These are phyloP conservation scores for Drosophila sucinea DNA, from an alignment of 1,140 invertebrate species.

Conservation along the genomic window DNA sequence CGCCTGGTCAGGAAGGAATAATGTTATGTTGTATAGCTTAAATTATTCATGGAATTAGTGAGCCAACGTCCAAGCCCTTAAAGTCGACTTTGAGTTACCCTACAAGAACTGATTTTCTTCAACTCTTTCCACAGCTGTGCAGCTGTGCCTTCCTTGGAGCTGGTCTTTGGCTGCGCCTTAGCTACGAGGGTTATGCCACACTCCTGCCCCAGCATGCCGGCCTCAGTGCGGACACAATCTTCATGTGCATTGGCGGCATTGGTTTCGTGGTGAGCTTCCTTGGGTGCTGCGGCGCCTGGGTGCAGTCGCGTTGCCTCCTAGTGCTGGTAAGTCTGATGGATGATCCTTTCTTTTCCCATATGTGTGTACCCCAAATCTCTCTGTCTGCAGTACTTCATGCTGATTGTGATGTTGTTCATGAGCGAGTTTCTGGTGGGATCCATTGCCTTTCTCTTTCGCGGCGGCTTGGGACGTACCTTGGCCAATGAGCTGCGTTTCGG, in stretches of 20 bases:
- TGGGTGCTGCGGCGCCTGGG: conserved; percentile 92
- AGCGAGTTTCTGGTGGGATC: conserved; percentile 91
- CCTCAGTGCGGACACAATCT: conserved; percentile 88
- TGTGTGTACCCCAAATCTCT: background rate
- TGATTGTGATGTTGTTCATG: conserved; percentile 91
- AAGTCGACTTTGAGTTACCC: background rate
- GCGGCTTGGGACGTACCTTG: conserved; percentile 86
- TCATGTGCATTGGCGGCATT: conserved; percentile 87
- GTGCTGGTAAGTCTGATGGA: conserved; percentile 86
- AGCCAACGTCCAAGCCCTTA: background rate
- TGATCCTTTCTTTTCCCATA: background rate
- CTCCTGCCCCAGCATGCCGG: conserved; percentile 89
- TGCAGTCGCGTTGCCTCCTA: conserved; percentile 90
- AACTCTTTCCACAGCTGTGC: conserved; percentile 86
- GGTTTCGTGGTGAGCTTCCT: conserved; percentile 90
- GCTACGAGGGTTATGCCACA: conserved; percentile 88
- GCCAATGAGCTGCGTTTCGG: conserved; percentile 88
- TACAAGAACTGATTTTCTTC: background rate
- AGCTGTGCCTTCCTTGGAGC: conserved; percentile 90
- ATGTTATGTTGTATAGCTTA: background rate
- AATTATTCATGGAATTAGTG: background rate
- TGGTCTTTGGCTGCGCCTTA: conserved; percentile 89
- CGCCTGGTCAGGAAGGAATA: background rate
- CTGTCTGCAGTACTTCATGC: conserved; percentile 90
- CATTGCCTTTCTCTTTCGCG: conserved; percentile 90